These are phyloP conservation scores for Mesocentrotus franciscanus DNA, from an alignment of 53 echinoderm and acorn worm species.

Conservation along the genomic window DNA sequence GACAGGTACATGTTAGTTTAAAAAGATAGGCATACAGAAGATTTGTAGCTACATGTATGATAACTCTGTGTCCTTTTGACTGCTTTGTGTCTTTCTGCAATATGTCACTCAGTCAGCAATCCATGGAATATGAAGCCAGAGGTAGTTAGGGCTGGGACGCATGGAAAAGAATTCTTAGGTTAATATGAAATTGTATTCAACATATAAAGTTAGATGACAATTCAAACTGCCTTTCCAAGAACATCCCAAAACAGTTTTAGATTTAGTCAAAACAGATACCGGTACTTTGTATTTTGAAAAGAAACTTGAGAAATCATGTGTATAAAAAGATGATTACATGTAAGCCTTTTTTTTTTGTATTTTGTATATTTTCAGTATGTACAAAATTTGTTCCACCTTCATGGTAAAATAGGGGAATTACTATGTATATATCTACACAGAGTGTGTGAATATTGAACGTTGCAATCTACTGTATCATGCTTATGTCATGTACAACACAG, in stretches of 20 bases:
- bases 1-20: too few relatives aligned
- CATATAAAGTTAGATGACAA: neutral
- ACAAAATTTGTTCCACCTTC: neutral
- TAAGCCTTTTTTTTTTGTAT: neutral
- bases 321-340: neutral
- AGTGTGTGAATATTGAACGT: conserved; percentile 11
- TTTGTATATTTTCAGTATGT: neutral
- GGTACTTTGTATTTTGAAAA: neutral
- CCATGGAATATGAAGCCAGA: too few relatives aligned
- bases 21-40: too few relatives aligned
- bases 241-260: neutral
- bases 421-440: neutral
- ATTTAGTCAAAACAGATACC: neutral
- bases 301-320: neutral
- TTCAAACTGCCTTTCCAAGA: neutral
- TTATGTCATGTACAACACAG: neutral
- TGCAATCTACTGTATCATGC: neutral
- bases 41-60: neutral
- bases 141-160: too few relatives aligned
- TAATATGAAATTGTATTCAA: too few relatives aligned
- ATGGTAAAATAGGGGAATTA: neutral
- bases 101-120: neutral
- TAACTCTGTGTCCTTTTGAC: neutral
- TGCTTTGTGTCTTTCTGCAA: neutral
- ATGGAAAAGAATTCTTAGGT: too few relatives aligned